Base-by-base conservation (phyloP, 2,888 invertebrate species). In the Plusia festucae region DNA sequence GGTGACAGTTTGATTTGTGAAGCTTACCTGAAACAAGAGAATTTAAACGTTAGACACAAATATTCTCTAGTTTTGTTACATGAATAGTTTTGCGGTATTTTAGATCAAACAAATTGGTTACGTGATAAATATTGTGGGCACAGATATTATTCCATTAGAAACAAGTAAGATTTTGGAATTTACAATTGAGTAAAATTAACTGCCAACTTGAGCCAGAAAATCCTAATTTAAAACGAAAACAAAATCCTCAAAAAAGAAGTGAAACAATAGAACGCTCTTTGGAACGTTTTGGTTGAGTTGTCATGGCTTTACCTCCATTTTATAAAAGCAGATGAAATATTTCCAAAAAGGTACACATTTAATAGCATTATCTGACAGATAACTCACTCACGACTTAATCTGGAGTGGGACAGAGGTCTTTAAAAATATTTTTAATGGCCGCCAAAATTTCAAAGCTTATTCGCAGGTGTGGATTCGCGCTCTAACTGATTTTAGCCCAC, bases 21-120 rank as follows among this genome's bases (percentile, higher is more conserved):
- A 82, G 77, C 87, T 87, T 88, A 88, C 88, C 88, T 88, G 86
- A 67, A 88, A 88, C 84, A 86, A 86, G 53, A 68, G 67, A 73
- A 73, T 73, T 59, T 30, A 8, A 53, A 52, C 49, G 34, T 76
- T 67, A 76, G 49, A 63, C 22, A 44, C 11, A 11, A 49, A 49
- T 9, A 46, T 49, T 49, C 20, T 20, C 6, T 18, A 46, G 16
- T 20, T 20, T 8, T 46, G n/a, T 30, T 9, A 30, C 30, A 30
- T 30, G 9, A 34, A 15, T 27, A 9, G 16, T 22, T 20, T 51
- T 4, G 27, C 16, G 16, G 40, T 18, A 53, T 56, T 56, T 56
- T 6, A 46, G 18, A 22, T 11, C 1, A 30, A 8, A 8, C 27
- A 8, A 6, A 30, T 8, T 7, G 27, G 3, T 30, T 30, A 30